Conservation (phyloP, 2,113 vertebrate genomes). For the Malurus melanocephalus region DNA sequence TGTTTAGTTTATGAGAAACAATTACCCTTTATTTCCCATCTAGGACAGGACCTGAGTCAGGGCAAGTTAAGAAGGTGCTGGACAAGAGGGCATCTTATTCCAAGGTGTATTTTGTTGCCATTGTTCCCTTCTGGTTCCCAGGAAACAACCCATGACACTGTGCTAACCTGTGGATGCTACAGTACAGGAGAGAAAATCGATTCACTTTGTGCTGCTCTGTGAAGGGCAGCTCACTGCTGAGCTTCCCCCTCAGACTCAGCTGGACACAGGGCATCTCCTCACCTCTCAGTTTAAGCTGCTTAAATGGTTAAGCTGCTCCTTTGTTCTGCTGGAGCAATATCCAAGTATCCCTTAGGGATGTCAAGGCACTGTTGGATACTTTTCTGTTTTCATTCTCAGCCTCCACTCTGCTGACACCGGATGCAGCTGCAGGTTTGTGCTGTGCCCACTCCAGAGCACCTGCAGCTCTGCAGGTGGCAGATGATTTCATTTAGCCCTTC, state of each 20-base stretch:
- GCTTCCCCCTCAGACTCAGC: not conserved
- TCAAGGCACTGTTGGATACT: not conserved
- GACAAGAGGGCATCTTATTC: not conserved
- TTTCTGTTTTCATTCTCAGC: not conserved
- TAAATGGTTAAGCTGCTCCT: not conserved
- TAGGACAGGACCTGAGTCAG: not conserved
- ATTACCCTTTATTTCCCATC: not conserved
- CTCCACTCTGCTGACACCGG: accelerated
- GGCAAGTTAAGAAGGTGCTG: not conserved
- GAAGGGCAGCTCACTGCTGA: not conserved
- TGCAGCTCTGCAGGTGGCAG: slow-evolving; percentile 8
- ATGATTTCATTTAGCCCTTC: not conserved
- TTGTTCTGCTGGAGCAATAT: not conserved
- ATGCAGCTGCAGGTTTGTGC: not conserved
- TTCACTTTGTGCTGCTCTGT: not conserved
- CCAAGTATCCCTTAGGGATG: not conserved
- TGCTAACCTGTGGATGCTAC: not conserved
- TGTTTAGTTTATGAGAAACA: not conserved
- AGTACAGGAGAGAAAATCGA: not conserved
- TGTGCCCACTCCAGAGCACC: not conserved
- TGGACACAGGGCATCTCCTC: not conserved
- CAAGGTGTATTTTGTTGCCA: not conserved
- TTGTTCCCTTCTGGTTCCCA: not conserved
- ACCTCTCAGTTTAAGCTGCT: not conserved
- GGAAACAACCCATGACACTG: accelerated